phyloP scores from a whole-genome alignment of 2,113 vertebrate species.

The Lophotis ruficrista region DNA sequence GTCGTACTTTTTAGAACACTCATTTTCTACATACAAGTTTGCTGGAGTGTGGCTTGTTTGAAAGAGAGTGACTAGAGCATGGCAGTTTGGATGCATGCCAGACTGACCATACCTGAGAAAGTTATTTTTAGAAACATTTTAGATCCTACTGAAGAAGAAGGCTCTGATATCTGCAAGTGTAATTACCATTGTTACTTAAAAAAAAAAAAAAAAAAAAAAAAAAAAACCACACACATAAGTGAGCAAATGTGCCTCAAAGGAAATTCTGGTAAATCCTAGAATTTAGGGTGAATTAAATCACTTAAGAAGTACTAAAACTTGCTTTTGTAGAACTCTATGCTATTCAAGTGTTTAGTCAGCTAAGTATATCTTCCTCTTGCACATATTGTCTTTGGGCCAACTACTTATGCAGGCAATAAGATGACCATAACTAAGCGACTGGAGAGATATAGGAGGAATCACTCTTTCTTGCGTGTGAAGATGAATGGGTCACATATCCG shows the following conservation, averaged over 20 bases:
- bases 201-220: background rate
- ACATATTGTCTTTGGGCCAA: background rate
- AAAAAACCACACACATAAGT: background rate
- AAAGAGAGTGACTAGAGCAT: background rate
- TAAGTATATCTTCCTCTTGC: background rate
- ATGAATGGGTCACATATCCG: background rate
- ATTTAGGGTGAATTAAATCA: background rate
- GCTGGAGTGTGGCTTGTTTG: background rate
- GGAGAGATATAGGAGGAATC: background rate
- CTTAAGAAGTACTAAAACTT: background rate
- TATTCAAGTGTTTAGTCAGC: background rate
- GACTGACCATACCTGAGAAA: background rate
- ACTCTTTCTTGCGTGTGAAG: background rate
- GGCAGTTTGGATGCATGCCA: background rate
- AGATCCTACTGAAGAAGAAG: background rate
- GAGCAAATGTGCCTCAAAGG: background rate
- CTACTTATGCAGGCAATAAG: background rate
- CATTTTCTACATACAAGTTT: background rate
- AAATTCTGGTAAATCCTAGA: background rate
- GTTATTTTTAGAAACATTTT: background rate
- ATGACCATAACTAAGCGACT: background rate
- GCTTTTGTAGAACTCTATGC: background rate
- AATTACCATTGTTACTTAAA: too few relatives aligned
- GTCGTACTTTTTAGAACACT: background rate
- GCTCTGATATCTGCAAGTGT: background rate